phyloP scores from a whole-genome alignment of 1,140 invertebrate genomes.

The Ceratitis capitata region DNA sequence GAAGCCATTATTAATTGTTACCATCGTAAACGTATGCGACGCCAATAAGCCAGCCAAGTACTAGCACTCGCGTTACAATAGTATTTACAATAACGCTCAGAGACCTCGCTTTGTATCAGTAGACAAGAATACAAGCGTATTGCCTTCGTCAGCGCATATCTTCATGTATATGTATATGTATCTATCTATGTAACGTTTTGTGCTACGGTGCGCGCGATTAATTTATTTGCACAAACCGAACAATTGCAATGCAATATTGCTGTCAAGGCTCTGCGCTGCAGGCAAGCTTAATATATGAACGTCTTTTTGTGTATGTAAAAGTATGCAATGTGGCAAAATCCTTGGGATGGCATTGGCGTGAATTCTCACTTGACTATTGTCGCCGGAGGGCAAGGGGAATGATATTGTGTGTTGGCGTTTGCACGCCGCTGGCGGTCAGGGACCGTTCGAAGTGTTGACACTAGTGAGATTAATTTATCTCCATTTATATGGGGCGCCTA shows the following conservation, averaged over 20 bases:
- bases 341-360: conserved; percentile 13
- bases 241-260: conserved; percentile 22
- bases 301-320: too few relatives aligned
- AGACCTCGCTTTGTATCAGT: neutral
- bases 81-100: neutral
- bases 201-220: neutral
- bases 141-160: too few relatives aligned
- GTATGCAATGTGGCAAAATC: neutral
- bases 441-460: conserved; percentile 9
- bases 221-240: conserved; percentile 18
- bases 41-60: neutral
- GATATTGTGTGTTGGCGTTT: neutral
- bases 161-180: neutral
- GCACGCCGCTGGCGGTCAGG: neutral
- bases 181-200: neutral
- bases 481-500: neutral
- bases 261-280: conserved; percentile 1
- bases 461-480: conserved; percentile 22
- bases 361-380: conserved; percentile 19
- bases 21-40: neutral
- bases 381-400: neutral
- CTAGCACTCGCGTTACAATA: neutral
- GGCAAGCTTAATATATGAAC: neutral
- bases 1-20: conserved; percentile 12
- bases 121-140: neutral